phyloP scores from a whole-genome alignment of 2,888 invertebrate species.

The Thalpophila matura region DNA sequence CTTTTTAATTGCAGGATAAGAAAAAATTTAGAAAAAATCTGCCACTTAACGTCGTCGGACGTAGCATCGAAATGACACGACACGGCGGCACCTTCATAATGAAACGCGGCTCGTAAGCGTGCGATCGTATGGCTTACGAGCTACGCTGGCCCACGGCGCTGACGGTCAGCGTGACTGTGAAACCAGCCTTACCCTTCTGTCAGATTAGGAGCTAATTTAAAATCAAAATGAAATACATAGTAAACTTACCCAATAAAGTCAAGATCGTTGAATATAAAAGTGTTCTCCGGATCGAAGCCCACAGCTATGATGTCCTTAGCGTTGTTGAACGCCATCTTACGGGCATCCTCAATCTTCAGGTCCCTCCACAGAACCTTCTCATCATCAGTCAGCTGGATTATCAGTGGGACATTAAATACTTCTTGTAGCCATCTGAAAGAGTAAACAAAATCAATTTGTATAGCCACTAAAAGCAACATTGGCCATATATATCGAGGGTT shows the following conservation, averaged over 20 bases:
- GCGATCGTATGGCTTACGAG: no score
- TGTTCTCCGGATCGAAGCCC: constrained; percentile 98
- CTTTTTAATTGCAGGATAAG: no score
- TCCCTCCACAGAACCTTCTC: constrained; percentile 99
- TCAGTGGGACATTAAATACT: constrained; percentile 97
- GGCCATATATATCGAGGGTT: no score
- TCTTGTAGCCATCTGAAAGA: constrained; percentile 97
- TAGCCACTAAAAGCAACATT: no score
- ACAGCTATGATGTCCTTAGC: constrained; percentile 99
- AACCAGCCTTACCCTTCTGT: no score
- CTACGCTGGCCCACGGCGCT: no score
- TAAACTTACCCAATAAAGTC: constrained; percentile 97
- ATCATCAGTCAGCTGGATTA: constrained; percentile 99
- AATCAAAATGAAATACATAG: not conserved
- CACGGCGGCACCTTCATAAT: no score
- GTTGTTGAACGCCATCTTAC: constrained; percentile 96
- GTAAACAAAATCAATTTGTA: not conserved
- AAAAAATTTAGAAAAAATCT: no score
- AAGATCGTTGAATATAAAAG: constrained; percentile 99
- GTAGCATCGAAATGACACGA: no score
- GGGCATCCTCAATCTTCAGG: constrained; percentile 96
- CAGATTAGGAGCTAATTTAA: not conserved
- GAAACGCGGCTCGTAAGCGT: no score
- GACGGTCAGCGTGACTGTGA: no score
- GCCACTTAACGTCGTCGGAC: no score